Percentiles rank a stretch among this genome's conserved stretches.
These are phyloP conservation scores for Hucho hucho DNA, from an alignment of 2,113 vertebrate genomes.

Conservation along the genomic window DNA sequence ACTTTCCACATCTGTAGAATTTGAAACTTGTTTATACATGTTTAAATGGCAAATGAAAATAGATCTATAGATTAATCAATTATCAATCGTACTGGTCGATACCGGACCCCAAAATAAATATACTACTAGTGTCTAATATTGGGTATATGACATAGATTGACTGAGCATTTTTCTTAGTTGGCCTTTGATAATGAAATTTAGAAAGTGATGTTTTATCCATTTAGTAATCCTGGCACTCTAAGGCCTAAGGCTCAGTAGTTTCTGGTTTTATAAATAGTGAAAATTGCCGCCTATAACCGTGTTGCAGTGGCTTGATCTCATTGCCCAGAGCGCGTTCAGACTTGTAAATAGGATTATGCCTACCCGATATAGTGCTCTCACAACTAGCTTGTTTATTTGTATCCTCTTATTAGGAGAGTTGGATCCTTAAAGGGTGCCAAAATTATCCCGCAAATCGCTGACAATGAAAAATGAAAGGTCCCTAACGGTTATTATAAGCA, in stretches of 20 bases:
- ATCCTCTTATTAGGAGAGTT: slow-evolving; percentile 76
- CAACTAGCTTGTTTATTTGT: slow-evolving; percentile 81
- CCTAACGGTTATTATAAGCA: slow-evolving; percentile 79
- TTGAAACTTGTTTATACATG: slow-evolving; percentile 53
- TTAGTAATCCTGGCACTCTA: slow-evolving; percentile 66
- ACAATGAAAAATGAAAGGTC: slow-evolving; percentile 82
- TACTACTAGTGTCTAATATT: slow-evolving; percentile 49
- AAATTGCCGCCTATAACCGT: slow-evolving; percentile 71
- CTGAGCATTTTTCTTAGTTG: slow-evolving; percentile 52
- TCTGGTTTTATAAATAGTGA: slow-evolving; percentile 75
- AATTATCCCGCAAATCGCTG: slow-evolving; percentile 80
- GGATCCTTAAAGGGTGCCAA: slow-evolving; percentile 78
- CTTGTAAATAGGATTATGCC: slow-evolving; percentile 80
- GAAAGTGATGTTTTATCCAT: slow-evolving; percentile 72
- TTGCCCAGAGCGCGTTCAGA: slow-evolving; percentile 67
- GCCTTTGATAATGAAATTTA: slow-evolving; percentile 73
- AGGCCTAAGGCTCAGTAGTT: slow-evolving; percentile 68
- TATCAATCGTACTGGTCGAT: slow-evolving; percentile 41
- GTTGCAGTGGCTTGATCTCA: slow-evolving; percentile 66
- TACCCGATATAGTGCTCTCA: slow-evolving; percentile 77
- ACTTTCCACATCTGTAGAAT: slow-evolving; percentile 44
- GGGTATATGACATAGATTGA: slow-evolving; percentile 65
- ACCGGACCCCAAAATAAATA: slow-evolving; percentile 52
- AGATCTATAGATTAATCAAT: slow-evolving; percentile 57
- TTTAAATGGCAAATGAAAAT: slow-evolving; percentile 56